phyloP scores from a whole-genome alignment of 2,797 vertebrate species.

The Cetoscarus ocellatus region DNA sequence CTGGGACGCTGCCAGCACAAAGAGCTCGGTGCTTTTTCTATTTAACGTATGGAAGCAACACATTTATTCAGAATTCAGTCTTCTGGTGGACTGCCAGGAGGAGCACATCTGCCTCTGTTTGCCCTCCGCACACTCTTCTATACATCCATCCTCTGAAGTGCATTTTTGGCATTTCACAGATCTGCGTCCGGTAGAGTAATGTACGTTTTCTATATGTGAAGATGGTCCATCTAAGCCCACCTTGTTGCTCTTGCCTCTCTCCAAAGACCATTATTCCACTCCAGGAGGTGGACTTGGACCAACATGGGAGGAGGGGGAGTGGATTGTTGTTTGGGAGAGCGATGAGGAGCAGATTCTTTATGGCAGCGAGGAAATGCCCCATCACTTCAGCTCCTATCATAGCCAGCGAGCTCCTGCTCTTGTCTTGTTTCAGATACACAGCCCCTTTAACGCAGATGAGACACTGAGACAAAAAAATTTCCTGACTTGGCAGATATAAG shows the following conservation, averaged over 20 bases:
- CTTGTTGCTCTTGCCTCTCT: conserved; percentile 21
- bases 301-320: conserved; percentile 30
- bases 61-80: conserved; percentile 47
- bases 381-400: conserved; percentile 37
- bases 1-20: conserved; percentile 50
- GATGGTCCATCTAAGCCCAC: conserved; percentile 48
- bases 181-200: conserved; percentile 28
- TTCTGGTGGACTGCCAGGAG: conserved; percentile 54
- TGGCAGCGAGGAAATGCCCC: conserved; percentile 65
- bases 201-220: conserved; percentile 36
- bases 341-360: conserved; percentile 74
- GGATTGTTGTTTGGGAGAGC: conserved; percentile 61
- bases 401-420: conserved; percentile 23
- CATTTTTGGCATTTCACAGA: conserved; percentile 44
- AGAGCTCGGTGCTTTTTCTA: conserved; percentile 38
- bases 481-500: conserved; percentile 51
- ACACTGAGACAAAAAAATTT: conserved; percentile 14
- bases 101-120: conserved; percentile 40
- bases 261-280: conserved; percentile 46
- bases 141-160: conserved; percentile 34
- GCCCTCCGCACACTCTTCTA: conserved; percentile 37
- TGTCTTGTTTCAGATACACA: conserved; percentile 36
- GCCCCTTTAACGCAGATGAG: conserved; percentile 5
- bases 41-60: conserved; percentile 41
- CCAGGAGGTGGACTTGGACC: conserved; percentile 9